These are phyloP conservation scores for Calycopis cecrops DNA, from an alignment of 1,140 invertebrate species.

Conservation along the genomic window DNA sequence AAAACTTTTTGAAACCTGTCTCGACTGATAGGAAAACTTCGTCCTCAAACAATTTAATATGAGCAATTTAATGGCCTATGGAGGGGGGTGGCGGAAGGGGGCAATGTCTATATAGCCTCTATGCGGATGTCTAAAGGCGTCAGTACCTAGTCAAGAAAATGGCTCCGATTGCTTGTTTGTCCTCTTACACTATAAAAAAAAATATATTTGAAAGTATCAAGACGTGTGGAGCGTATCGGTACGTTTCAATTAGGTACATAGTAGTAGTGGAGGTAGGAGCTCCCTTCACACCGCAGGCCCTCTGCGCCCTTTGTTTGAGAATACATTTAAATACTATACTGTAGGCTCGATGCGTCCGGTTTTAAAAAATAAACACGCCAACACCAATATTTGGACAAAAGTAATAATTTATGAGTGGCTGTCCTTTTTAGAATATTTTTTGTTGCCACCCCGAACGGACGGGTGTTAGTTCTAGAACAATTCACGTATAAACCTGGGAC, in stretches of 20 bases:
- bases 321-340: constrained; percentile 67
- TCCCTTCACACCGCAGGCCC: constrained; percentile 54
- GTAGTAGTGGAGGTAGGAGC: constrained; percentile 40
- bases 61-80: too few species aligned
- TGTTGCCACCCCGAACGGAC: constrained; percentile 27
- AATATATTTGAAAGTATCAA: constrained; percentile 42
- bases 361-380: constrained; percentile 55
- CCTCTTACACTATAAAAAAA: too few species aligned
- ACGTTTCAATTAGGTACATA: constrained; percentile 65
- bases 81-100: too few species aligned
- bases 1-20: too few species aligned
- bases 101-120: too few species aligned
- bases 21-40: too few species aligned
- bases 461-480: too few species aligned
- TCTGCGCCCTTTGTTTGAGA: constrained; percentile 62
- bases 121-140: too few species aligned
- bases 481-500: too few species aligned
- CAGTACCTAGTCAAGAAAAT: too few species aligned
- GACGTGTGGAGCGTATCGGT: constrained; percentile 25
- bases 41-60: too few species aligned
- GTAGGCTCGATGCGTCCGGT: constrained; percentile 57
- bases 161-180: too few species aligned
- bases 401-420: constrained; percentile 61
- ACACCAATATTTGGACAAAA: constrained; percentile 58
- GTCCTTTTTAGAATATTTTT: constrained; percentile 40